Base-by-base conservation (phyloP, 1,140 invertebrate genomes). In the Hormaphis cornu region DNA sequence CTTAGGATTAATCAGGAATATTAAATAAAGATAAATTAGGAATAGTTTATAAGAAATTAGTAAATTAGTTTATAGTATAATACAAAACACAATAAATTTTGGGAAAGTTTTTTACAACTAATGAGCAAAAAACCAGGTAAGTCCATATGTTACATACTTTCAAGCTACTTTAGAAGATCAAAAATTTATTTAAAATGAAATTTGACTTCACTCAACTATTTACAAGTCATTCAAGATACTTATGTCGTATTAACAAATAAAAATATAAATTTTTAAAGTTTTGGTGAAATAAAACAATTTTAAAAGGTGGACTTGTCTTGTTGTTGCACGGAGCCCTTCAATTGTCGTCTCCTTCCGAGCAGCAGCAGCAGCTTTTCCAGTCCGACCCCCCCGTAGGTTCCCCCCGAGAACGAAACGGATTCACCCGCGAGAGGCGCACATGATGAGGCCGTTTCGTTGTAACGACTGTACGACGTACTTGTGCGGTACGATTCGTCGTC, bases 251-350 rank as follows among this genome's bases (percentile, higher is more conserved):
- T 30, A 18, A 30, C 50, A 53, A 53, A 53, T 30, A 37, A 56
- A 56, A 20, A 37, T 35, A 56, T 56, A 35, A 35, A 20, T 37
- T 56, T 37, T 56, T 56, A 18, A 56, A 56, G n/a, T 56, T 40
- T 50, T 24, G 46, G 18, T 24, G 20, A 50, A 50, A 37, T 40
- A 18, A 56, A 56, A 56, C 0, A 56, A 20, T 59, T 59, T 42
- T n/a, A 37, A 59, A 59, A 59, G 24, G 35, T 42, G 56, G 56
- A 59, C 56, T 59, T 59, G 14, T 26, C 56, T 40, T 4, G 56
- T 59, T 42, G 22, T 59, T 59, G 35, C 14, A 59, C 10, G 35
- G 22, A 42, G 35, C 35, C 14, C 56, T 59, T 59, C 54, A 58
- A 14, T 44, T 44, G n/a, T n/a, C n/a, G n/a, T n/a, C n/a, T n/a